A percentile compares a stretch with the other conserved stretches of the same genome.
Conservation (phyloP, 2,113 vertebrate species). For the Charina bottae region DNA sequence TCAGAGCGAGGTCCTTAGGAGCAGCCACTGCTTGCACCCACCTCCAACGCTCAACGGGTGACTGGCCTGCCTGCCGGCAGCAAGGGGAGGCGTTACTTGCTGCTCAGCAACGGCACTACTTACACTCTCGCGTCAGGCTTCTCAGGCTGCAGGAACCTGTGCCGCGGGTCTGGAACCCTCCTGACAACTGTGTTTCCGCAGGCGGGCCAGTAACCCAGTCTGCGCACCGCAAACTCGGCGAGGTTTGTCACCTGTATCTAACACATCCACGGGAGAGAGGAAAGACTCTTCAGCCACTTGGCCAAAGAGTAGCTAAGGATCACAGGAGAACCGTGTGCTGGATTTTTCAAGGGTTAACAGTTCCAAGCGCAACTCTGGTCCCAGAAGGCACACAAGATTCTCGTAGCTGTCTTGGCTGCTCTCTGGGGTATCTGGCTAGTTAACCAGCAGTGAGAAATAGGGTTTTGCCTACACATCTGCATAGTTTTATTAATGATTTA, state of each 20-base stretch:
- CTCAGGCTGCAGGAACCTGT: neutral
- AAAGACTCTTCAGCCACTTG: neutral
- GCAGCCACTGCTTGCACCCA: neutral
- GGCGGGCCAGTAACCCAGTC: neutral
- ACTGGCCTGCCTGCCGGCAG: too few species aligned
- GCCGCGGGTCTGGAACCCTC: slow-evolving; percentile 54
- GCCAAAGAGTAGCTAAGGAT: neutral
- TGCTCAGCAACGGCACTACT: neutral
- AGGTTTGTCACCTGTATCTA: slow-evolving; percentile 56
- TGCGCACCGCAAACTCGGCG: slow-evolving; percentile 39
- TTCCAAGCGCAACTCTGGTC: neutral
- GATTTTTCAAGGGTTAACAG: neutral
- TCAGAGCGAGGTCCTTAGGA: too few species aligned
- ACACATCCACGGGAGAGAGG: neutral
- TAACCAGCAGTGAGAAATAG: neutral
- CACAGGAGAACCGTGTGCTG: neutral
- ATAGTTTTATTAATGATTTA: neutral
- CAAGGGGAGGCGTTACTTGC: too few species aligned
- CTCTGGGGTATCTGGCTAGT: neutral
- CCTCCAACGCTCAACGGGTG: neutral
- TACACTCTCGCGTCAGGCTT: slow-evolving; percentile 20
- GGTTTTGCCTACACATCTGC: neutral
- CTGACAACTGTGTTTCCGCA: slow-evolving; percentile 49
- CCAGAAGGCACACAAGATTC: neutral
- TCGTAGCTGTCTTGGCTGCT: neutral